These are phyloP conservation scores for Pandion haliaetus DNA, from an alignment of 2,113 vertebrate genomes.

Conservation along the genomic window DNA sequence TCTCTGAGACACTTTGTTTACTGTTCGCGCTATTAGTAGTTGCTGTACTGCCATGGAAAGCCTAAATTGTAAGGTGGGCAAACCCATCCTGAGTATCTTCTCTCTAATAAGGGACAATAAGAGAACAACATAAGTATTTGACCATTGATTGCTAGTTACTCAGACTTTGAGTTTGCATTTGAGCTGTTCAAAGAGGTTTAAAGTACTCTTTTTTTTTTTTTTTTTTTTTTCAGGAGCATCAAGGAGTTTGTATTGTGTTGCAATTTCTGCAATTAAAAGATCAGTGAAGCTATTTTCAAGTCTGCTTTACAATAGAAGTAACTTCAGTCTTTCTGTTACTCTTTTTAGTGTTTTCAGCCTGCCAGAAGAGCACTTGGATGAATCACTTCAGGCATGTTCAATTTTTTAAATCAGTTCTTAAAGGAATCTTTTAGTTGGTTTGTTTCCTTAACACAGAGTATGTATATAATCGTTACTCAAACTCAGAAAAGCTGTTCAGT, in stretches of 20 bases:
- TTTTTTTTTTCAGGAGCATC: background rate
- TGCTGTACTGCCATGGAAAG: background rate
- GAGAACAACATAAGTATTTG: background rate
- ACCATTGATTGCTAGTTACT: background rate
- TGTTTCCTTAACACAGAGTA: background rate
- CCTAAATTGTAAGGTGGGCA: background rate
- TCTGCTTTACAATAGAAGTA: background rate
- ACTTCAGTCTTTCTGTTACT: background rate
- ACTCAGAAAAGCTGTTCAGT: background rate
- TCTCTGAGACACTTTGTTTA: background rate
- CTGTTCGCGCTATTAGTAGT: fast-evolving
- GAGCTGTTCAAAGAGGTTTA: background rate
- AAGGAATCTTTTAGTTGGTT: background rate
- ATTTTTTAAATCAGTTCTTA: background rate
- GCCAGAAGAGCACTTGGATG: background rate
- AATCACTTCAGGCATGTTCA: background rate
- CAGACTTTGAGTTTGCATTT: background rate
- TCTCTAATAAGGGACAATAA: background rate
- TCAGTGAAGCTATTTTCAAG: background rate
- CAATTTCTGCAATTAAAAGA: background rate
- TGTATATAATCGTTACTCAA: background rate
- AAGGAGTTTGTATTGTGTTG: background rate
- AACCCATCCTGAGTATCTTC: background rate
- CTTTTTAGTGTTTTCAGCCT: background rate
- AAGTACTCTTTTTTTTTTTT: background rate